Evolutionary conservation across 1,140 invertebrate species (phyloP).

Genomic region (Acyrthosiphon pisum): DNA sequence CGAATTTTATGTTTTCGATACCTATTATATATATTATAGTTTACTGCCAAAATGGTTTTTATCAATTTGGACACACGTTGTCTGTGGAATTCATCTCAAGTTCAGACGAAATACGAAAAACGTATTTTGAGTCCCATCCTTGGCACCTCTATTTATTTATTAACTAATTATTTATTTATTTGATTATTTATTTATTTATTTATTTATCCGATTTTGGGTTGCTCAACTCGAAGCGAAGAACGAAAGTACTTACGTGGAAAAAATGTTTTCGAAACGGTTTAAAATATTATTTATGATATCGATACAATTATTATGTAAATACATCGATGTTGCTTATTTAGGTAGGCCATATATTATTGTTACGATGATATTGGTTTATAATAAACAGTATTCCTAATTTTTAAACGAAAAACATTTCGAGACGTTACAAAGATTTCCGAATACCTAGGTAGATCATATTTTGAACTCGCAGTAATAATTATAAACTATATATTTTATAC

Average conservation of each 20-base stretch:
- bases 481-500: not conserved
- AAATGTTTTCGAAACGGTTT: not conserved
- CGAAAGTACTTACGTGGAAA: not conserved
- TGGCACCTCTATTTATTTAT: not conserved
- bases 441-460: not conserved
- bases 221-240: not conserved
- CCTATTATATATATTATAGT: not conserved
- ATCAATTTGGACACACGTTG: not conserved
- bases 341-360: not conserved
- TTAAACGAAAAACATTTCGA: not conserved
- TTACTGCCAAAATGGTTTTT: not conserved
- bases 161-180: not conserved
- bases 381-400: not conserved
- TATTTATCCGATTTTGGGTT: not conserved
- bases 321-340: not conserved
- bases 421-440: not conserved
- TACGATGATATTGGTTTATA: not conserved
- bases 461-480: not conserved
- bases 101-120: not conserved
- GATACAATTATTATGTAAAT: not conserved
- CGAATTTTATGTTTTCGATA: slow-evolving; percentile 28
- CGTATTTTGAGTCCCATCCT: not conserved
- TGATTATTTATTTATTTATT: not conserved
- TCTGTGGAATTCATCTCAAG: not conserved
- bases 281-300: not conserved